Evolutionary conservation across 2,888 invertebrate genomes (phyloP).

Genomic region (Trissoscelio sp.): DNA sequence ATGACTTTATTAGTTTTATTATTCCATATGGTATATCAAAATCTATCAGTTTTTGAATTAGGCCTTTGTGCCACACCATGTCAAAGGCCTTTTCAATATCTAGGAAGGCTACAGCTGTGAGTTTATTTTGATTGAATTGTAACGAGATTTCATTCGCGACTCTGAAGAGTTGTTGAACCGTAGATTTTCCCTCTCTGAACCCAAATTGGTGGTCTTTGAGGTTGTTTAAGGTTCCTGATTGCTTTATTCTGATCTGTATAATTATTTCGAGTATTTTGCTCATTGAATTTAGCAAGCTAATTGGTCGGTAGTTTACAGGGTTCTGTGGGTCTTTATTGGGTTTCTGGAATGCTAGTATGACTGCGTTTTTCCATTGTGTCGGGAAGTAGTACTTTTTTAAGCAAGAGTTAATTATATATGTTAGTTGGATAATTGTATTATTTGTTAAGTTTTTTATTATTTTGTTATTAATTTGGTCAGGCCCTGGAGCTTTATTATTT

Average conservation of each 20-base stretch:
- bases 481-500: constrained; percentile 26
- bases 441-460: constrained; percentile 49
- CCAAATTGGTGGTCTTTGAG: no score
- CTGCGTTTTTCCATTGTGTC: background rate
- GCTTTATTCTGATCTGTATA: no score
- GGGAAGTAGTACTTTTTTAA: constrained; percentile 25
- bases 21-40: background rate
- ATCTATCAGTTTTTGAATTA: background rate
- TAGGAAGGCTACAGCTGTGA: no score
- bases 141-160: no score
- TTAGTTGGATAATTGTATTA: constrained; percentile 38
- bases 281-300: no score
- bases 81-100: background rate
- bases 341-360: constrained; percentile 22
- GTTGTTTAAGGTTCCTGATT: no score
- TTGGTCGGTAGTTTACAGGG: no score
- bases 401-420: constrained; percentile 24
- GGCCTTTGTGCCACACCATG: background rate
- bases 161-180: no score
- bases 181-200: no score
- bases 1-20: background rate
- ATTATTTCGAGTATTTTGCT: no score
- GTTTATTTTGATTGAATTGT: no score
- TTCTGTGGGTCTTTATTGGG: constrained; percentile 21
- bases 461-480: constrained; percentile 21